Evolutionary conservation across 2,888 invertebrate genomes (phyloP).

Genomic region (Spatulosminthurus flaviceps): DNA sequence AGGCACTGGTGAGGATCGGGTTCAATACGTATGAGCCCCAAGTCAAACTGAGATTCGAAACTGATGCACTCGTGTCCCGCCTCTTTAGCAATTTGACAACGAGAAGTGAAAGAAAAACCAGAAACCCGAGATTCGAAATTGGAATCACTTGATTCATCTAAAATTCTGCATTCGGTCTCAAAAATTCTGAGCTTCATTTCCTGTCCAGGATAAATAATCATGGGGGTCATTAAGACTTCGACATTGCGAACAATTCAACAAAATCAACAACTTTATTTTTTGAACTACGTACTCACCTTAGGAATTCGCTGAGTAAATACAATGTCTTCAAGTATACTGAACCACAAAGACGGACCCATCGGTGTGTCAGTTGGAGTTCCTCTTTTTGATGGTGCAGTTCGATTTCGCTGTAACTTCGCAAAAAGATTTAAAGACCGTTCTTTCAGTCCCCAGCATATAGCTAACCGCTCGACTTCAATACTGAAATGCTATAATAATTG

Average conservation of each 20-base stretch:
- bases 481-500: conserved; percentile 57
- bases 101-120: conserved; percentile 61
- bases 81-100: conserved; percentile 57
- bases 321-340: conserved; percentile 59
- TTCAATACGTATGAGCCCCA: conserved; percentile 62
- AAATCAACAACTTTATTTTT: no score
- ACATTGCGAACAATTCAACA: background rate
- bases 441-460: conserved; percentile 60
- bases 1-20: conserved; percentile 62
- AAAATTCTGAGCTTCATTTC: conserved; percentile 62
- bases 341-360: conserved; percentile 26
- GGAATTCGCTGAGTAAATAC: conserved; percentile 61
- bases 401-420: conserved; percentile 49
- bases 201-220: conserved; percentile 45
- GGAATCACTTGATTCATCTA: conserved; percentile 57
- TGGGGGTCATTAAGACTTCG: conserved; percentile 4
- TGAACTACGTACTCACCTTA: conserved; percentile 54
- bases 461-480: conserved; percentile 61
- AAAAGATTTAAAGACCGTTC: conserved; percentile 58
- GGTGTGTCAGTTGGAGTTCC: background rate
- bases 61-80: conserved; percentile 55
- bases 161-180: conserved; percentile 62
- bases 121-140: conserved; percentile 60
- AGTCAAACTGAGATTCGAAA: conserved; percentile 63
- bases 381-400: background rate